Evolutionary conservation across 35 echinoderm and acorn worm species (phyloP).

Genomic region (Strongylocentrotus purpuratus): DNA sequence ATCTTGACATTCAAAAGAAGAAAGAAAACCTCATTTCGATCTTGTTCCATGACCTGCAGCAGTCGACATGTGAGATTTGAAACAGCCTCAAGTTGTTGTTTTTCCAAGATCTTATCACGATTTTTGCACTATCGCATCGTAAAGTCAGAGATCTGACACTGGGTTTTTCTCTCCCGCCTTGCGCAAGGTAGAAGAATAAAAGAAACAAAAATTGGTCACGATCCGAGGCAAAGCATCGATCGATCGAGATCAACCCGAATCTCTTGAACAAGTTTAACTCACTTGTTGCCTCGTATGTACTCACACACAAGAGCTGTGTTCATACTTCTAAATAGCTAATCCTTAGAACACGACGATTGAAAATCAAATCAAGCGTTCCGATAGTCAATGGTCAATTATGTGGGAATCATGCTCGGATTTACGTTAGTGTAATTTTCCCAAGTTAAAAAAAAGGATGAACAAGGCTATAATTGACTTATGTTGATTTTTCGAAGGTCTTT

Average conservation of each 20-base stretch:
- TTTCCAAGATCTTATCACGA: conserved; percentile 35
- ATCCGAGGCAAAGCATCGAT: background rate
- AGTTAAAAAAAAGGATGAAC: too few relatives aligned
- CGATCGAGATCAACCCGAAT: background rate
- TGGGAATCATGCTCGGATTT: too few relatives aligned
- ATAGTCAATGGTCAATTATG: too few relatives aligned
- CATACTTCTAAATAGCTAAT: background rate
- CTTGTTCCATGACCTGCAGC: background rate
- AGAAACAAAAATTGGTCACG: too few relatives aligned
- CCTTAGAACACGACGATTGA: too few relatives aligned
- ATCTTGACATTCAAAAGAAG: background rate
- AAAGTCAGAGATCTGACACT: conserved; percentile 9
- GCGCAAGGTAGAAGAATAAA: too few relatives aligned
- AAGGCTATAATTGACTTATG: too few relatives aligned
- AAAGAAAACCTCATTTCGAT: conserved; percentile 4
- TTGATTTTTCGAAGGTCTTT: too few relatives aligned
- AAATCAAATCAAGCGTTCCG: too few relatives aligned
- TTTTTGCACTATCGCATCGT: conserved; percentile 34
- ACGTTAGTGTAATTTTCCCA: too few relatives aligned
- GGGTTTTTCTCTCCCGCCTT: background rate
- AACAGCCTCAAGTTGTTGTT: conserved; percentile 4
- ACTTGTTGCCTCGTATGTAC: background rate
- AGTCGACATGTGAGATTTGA: conserved; percentile 34
- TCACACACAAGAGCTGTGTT: background rate
- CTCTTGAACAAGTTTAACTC: background rate